phyloP scores from a whole-genome alignment of 2,797 vertebrate genomes.

The Cossypha caffra region DNA sequence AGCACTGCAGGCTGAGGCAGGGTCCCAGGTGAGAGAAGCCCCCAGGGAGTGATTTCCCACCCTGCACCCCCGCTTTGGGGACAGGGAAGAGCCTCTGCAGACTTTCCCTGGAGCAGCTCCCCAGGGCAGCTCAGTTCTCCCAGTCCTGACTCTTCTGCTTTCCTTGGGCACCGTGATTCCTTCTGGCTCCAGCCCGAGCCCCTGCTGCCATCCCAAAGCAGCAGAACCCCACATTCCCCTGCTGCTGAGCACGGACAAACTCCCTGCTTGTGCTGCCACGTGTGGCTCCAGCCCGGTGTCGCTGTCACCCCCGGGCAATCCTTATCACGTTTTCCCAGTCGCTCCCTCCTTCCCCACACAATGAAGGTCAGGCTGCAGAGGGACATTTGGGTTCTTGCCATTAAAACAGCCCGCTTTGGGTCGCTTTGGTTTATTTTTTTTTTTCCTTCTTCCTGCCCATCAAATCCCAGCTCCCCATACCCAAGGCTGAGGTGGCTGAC shows the following conservation, averaged over 20 bases:
- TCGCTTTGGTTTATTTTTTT: background rate
- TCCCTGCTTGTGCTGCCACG: background rate
- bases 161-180: fast-evolving
- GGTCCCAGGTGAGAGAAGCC: background rate
- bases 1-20: background rate
- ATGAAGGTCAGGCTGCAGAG: conserved; percentile 55
- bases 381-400: conserved; percentile 40
- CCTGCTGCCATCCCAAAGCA: background rate
- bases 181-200: background rate
- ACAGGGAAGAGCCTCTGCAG: background rate
- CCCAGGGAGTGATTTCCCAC: background rate
- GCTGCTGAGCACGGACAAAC: background rate
- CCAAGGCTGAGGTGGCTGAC: background rate
- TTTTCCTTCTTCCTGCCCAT: conserved; percentile 25
- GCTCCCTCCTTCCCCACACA: conserved; percentile 48
- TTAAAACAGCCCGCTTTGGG: background rate
- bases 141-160: background rate
- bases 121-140: background rate
- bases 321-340: conserved; percentile 56
- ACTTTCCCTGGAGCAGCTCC: background rate
- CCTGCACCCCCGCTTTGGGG: background rate
- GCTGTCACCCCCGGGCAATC: background rate
- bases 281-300: background rate
- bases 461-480: background rate
- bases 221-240: fast-evolving